phyloP scores from a whole-genome alignment of 2,888 invertebrate genomes.

The Willowsia nigromaculata region DNA sequence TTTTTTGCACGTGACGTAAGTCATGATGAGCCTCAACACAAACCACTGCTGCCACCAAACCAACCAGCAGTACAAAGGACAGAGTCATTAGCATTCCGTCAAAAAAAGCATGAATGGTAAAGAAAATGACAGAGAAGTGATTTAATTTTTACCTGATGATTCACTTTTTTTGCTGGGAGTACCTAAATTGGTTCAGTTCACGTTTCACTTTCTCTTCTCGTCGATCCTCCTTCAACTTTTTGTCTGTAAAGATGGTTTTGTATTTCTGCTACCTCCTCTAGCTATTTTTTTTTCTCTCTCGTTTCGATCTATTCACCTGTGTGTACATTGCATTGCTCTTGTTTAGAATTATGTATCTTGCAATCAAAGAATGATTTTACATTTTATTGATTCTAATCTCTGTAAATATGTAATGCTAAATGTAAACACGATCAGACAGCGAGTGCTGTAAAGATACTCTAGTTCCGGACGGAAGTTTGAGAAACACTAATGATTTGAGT shows the following conservation, averaged over 20 bases:
- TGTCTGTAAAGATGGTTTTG: not conserved
- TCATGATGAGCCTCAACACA: constrained; percentile 9
- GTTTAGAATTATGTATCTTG: constrained; percentile 2
- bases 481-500: constrained; percentile 22
- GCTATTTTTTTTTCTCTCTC: not conserved
- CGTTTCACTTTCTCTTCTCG: constrained; percentile 40
- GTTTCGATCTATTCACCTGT: not conserved
- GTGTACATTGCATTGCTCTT: not conserved
- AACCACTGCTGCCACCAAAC: not conserved
- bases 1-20: constrained; percentile 39
- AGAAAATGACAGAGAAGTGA: constrained; percentile 57
- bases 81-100: constrained; percentile 61
- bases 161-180: not conserved
- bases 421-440: not conserved
- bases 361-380: not conserved
- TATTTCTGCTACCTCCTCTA: not conserved
- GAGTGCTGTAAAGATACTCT: not conserved
- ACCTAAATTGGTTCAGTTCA: constrained; percentile 42
- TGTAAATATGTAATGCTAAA: not conserved
- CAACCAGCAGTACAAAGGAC: constrained; percentile 42
- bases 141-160: constrained; percentile 58
- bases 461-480: constrained; percentile 66
- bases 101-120: constrained; percentile 20
- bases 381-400: constrained; percentile 34
- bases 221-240: not conserved